A percentile compares a stretch with the other conserved stretches of the same genome.
These are phyloP conservation scores for Prunella fulvescens DNA, from an alignment of 2,113 vertebrate species.

Conservation along the genomic window DNA sequence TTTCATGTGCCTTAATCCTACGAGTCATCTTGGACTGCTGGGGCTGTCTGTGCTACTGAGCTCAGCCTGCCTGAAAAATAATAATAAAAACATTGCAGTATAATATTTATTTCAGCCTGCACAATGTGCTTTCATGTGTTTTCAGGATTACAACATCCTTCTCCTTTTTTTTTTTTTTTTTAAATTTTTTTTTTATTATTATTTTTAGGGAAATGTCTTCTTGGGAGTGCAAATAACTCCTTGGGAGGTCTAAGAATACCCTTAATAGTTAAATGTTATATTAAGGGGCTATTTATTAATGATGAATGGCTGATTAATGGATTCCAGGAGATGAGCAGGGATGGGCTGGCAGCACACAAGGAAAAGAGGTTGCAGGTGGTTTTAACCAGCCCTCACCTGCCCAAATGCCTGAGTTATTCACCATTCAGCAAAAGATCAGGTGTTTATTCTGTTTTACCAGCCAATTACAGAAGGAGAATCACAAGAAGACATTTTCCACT, in stretches of 20 bases:
- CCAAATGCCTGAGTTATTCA: not conserved
- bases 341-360: not conserved
- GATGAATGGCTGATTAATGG: not conserved
- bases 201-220: not conserved
- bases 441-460: not conserved
- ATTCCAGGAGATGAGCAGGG: not conserved
- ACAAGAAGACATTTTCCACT: not conserved
- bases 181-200: too few relatives aligned
- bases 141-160: not conserved
- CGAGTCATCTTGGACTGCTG: not conserved
- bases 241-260: not conserved
- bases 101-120: not conserved
- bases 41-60: not conserved
- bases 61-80: not conserved
- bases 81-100: not conserved
- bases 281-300: not conserved
- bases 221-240: not conserved
- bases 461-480: not conserved
- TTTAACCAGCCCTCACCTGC: not conserved
- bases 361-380: not conserved
- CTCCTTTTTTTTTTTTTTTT: not conserved
- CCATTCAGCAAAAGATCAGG: not conserved
- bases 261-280: not conserved
- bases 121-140: not conserved
- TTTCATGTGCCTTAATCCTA: constrained; percentile 1